These are phyloP conservation scores for Phainopepla nitens DNA, from an alignment of 2,113 vertebrate species.

Conservation along the genomic window DNA sequence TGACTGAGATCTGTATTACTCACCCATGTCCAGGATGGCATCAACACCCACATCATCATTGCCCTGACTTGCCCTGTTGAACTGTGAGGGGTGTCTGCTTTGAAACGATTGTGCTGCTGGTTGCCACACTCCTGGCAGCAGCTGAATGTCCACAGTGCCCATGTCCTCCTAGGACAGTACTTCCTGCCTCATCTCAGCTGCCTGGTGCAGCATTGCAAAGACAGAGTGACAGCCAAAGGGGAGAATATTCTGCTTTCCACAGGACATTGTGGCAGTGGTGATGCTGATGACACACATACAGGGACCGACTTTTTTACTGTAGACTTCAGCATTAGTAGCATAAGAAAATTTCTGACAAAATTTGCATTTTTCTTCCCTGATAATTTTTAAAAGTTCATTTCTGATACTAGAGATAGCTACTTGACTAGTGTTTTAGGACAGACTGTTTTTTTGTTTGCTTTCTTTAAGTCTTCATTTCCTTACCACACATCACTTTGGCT, in stretches of 20 bases:
- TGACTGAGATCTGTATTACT: conserved; percentile 34
- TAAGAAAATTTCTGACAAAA: not conserved
- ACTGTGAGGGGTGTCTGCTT: not conserved
- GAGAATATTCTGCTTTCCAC: not conserved
- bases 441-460: not conserved
- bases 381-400: not conserved
- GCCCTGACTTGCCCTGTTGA: not conserved
- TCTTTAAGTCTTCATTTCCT: not conserved
- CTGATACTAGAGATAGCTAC: not conserved
- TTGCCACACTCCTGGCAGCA: not conserved
- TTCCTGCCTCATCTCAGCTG: not conserved
- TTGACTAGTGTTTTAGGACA: not conserved
- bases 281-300: not conserved
- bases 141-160: not conserved
- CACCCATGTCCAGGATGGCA: not conserved
- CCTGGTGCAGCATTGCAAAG: not conserved
- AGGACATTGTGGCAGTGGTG: not conserved
- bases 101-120: not conserved
- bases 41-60: not conserved
- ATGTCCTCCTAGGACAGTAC: not conserved
- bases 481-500: not conserved
- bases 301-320: not conserved
- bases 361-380: not conserved
- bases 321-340: not conserved
- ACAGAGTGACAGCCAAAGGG: not conserved